phyloP scores from a whole-genome alignment of 1,140 invertebrate genomes.

The Cydia amplana region DNA sequence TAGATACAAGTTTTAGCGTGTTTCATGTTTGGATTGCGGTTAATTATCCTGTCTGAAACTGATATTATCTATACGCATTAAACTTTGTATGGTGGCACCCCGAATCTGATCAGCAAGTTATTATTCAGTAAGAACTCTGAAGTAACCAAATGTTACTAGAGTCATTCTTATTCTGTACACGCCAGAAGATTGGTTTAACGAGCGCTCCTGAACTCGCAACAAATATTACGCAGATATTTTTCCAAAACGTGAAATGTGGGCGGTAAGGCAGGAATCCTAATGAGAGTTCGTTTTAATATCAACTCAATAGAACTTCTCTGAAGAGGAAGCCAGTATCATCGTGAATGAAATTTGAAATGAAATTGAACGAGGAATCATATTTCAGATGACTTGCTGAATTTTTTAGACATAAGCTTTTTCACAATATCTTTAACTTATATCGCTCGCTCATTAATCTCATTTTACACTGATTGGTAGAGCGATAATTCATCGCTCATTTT shows the following conservation, averaged over 20 bases:
- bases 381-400: not conserved
- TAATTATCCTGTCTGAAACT: too few relatives aligned
- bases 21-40: too few relatives aligned
- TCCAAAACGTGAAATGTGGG: constrained; percentile 1
- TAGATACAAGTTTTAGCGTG: too few relatives aligned
- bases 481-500: too few relatives aligned
- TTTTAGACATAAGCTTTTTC: too few relatives aligned
- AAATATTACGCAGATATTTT: constrained; percentile 19
- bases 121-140: too few relatives aligned
- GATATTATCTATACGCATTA: too few relatives aligned
- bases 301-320: not conserved
- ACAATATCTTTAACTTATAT: too few relatives aligned
- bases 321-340: not conserved
- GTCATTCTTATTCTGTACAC: constrained; percentile 6
- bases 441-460: too few relatives aligned
- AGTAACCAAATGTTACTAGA: not conserved
- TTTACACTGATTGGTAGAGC: too few relatives aligned
- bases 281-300: not conserved
- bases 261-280: not conserved
- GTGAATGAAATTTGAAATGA: not conserved
- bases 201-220: constrained; percentile 10
- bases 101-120: too few relatives aligned
- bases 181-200: constrained; percentile 5
- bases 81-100: too few relatives aligned
- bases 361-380: not conserved